These are phyloP conservation scores for Hirtodrosophila confusa DNA, from an alignment of 2,888 invertebrate species.

Conservation along the genomic window DNA sequence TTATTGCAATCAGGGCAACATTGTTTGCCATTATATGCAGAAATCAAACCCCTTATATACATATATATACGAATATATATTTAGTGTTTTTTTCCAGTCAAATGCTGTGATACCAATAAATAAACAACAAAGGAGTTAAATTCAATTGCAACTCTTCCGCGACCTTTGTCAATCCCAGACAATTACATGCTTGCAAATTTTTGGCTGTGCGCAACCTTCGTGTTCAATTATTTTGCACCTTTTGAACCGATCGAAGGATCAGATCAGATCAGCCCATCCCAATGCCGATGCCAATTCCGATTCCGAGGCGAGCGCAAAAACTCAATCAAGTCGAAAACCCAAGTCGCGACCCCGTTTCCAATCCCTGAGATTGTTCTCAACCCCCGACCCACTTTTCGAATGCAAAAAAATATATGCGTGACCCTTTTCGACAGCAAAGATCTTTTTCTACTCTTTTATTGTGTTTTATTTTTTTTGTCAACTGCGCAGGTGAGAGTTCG, in stretches of 20 bases:
- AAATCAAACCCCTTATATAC: conserved; percentile 62
- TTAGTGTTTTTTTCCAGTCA: conserved; percentile 23
- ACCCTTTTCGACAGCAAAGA: conserved; percentile 57
- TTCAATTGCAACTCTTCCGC: conserved; percentile 64
- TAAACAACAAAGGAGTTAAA: conserved; percentile 79
- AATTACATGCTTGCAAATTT: conserved; percentile 84
- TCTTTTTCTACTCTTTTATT: conserved; percentile 12
- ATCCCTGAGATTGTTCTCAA: conserved; percentile 33
- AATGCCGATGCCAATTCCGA: too few species aligned
- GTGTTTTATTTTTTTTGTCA: conserved; percentile 48
- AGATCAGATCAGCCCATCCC: conserved; percentile 2
- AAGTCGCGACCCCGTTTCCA: conserved; percentile 56
- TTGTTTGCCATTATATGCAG: conserved; percentile 61
- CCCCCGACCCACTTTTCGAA: conserved; percentile 52
- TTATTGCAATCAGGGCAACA: conserved; percentile 72
- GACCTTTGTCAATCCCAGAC: conserved; percentile 68
- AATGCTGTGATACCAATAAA: conserved; percentile 68
- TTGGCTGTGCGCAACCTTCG: conserved; percentile 44
- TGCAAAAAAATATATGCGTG: conserved; percentile 57
- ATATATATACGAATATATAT: conserved; percentile 6
- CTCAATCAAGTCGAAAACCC: conserved; percentile 75
- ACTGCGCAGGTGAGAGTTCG: conserved; percentile 73
- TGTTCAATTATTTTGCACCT: conserved; percentile 79
- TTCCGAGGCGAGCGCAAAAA: conserved; percentile 64
- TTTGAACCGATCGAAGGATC: conserved; percentile 68